These are phyloP conservation scores for Notolabrus celidotus DNA, from an alignment of 2,797 vertebrate species.

Conservation along the genomic window DNA sequence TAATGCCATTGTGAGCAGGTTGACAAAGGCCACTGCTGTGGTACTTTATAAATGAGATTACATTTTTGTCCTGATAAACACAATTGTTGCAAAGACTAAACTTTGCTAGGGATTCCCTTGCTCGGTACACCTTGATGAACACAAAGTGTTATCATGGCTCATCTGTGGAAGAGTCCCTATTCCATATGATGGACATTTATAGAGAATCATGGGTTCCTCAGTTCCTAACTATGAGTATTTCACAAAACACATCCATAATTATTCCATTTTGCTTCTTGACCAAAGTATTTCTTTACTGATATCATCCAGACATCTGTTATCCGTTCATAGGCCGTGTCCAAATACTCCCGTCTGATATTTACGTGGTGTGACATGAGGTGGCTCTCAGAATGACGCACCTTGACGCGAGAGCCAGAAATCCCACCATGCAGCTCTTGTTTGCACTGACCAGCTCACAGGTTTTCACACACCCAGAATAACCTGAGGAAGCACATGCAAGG, in stretches of 20 bases:
- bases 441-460: conserved; percentile 32
- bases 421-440: conserved; percentile 32
- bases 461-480: conserved; percentile 67
- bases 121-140: conserved; percentile 17
- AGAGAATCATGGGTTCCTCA: too few relatives aligned
- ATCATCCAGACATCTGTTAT: not conserved
- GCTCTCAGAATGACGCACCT: conserved; percentile 26
- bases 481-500: conserved; percentile 57
- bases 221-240: too few relatives aligned
- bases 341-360: not conserved
- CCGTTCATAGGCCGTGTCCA: not conserved
- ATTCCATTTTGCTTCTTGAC: too few relatives aligned
- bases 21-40: conserved; percentile 44
- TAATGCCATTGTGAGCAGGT: conserved; percentile 63
- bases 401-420: conserved; percentile 57
- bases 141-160: not conserved
- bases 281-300: not conserved
- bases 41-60: conserved; percentile 45
- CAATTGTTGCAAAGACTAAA: conserved; percentile 29
- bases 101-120: conserved; percentile 24
- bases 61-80: conserved; percentile 35
- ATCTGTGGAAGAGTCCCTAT: not conserved
- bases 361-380: conserved; percentile 1
- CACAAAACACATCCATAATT: not conserved
- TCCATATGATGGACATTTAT: not conserved